Percentiles rank a stretch among this genome's conserved stretches.
Evolutionary conservation across 2,888 invertebrate genomes (phyloP).

Genomic region (Chrysotoxum bicinctum): DNA sequence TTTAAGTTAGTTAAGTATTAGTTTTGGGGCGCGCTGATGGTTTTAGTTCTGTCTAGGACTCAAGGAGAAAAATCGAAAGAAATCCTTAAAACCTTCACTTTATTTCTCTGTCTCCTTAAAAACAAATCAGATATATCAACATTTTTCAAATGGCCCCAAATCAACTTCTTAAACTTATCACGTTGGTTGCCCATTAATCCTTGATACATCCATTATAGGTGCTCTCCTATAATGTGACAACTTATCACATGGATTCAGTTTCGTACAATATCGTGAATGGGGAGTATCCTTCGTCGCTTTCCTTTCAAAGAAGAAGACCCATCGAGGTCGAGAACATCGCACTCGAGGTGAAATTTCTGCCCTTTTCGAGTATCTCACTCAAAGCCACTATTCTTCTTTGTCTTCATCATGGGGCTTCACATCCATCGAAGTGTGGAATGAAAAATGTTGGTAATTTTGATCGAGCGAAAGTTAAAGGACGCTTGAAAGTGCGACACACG

Average conservation of each 20-base stretch:
- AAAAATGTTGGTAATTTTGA: constrained; percentile 70
- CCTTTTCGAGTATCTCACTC: background rate
- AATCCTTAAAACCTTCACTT: background rate
- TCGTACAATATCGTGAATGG: background rate
- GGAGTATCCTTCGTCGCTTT: constrained; percentile 42
- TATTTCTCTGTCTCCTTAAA: background rate
- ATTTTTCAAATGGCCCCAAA: constrained; percentile 61
- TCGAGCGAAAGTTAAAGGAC: constrained; percentile 48
- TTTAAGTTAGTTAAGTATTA: too few species aligned
- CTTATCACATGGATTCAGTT: constrained; percentile 61
- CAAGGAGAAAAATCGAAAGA: background rate
- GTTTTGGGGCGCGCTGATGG: too few species aligned
- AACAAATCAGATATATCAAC: constrained; percentile 18
- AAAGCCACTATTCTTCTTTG: constrained; percentile 1
- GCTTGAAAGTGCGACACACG: constrained; percentile 1
- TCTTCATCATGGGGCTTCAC: constrained; percentile 35
- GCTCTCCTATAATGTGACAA: constrained; percentile 58
- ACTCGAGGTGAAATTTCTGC: constrained; percentile 60
- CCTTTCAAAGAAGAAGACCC: constrained; percentile 11
- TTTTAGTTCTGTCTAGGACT: too few species aligned
- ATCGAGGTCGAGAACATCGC: constrained; percentile 63
- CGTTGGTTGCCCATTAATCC: constrained; percentile 70
- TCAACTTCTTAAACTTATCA: constrained; percentile 71
- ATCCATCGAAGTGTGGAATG: constrained; percentile 63
- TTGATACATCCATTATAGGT: constrained; percentile 65